These are phyloP conservation scores for Neolamprologus brichardi DNA, from an alignment of 2,113 vertebrate genomes.

Conservation along the genomic window DNA sequence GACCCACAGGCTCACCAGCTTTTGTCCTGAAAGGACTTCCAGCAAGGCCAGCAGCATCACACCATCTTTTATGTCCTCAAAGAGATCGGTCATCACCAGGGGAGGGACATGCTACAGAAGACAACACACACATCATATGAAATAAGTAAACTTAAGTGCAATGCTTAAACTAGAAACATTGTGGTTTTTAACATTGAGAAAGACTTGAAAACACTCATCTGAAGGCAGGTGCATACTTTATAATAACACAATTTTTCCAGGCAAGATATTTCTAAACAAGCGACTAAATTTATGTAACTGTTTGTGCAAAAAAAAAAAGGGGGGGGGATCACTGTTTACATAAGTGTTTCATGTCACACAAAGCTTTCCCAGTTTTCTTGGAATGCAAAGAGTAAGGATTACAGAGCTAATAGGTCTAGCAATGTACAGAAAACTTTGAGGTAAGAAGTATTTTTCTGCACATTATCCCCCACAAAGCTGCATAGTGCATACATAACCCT, in stretches of 20 bases:
- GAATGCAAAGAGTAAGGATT: slow-evolving; percentile 36
- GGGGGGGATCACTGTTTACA: not conserved
- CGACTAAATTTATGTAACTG: not conserved
- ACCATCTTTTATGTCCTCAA: slow-evolving; percentile 94
- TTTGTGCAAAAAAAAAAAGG: not conserved
- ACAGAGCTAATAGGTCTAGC: slow-evolving; percentile 9
- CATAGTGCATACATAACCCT: slow-evolving; percentile 1
- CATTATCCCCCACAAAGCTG: not conserved
- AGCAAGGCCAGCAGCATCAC: slow-evolving; percentile 85
- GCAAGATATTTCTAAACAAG: not conserved
- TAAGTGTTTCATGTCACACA: not conserved
- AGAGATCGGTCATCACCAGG: slow-evolving; percentile 83
- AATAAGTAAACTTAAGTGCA: not conserved
- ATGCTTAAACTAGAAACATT: not conserved
- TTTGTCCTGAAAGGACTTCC: slow-evolving; percentile 90
- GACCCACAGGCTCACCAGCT: slow-evolving; percentile 76
- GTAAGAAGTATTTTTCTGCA: not conserved
- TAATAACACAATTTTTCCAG: not conserved
- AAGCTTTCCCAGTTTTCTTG: slow-evolving; percentile 11
- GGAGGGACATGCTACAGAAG: slow-evolving; percentile 77
- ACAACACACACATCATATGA: not conserved
- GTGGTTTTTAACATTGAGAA: not conserved
- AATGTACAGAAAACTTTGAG: slow-evolving; percentile 15
- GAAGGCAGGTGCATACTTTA: not conserved
- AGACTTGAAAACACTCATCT: not conserved